Conservation (phyloP, 2,888 invertebrate species). For the Hirtodrosophila trivittata region DNA sequence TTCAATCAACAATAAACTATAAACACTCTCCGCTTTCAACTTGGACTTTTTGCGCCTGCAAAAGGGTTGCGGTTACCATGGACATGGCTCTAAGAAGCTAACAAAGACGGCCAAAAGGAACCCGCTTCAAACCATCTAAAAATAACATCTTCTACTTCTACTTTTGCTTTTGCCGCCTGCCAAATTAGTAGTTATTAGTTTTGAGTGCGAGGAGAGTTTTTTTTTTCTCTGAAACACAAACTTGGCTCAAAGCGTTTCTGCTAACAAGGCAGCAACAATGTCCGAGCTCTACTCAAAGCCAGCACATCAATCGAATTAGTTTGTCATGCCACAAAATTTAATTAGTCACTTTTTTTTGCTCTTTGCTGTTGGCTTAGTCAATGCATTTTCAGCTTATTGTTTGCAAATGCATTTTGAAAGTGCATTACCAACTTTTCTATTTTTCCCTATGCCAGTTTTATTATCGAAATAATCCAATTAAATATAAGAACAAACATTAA, state of each 20-base stretch:
- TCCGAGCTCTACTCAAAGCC: conserved; percentile 13
- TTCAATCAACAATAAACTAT: conserved; percentile 83
- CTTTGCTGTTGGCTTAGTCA: conserved; percentile 28
- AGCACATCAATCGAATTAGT: conserved; percentile 62
- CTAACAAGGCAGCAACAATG: conserved; percentile 16
- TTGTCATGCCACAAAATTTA: conserved; percentile 58
- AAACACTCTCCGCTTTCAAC: conserved; percentile 69
- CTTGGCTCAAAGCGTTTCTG: conserved; percentile 26
- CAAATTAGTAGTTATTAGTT: conserved; percentile 77
- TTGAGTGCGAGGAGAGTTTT: conserved; percentile 52
- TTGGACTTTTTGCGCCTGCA: conserved; percentile 67
- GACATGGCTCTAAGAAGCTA: conserved; percentile 50
- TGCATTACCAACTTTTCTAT: conserved; percentile 37
- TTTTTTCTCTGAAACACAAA: conserved; percentile 12
- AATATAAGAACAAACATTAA: too few species aligned
- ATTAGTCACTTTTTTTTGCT: conserved; percentile 57
- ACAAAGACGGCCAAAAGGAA: conserved; percentile 32
- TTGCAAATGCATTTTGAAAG: conserved; percentile 47
- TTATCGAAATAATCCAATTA: conserved; percentile 2
- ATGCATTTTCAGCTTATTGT: conserved; percentile 28
- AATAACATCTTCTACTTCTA: neutral
- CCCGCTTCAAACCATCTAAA: neutral
- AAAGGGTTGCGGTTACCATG: conserved; percentile 70
- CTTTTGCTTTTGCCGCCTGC: conserved; percentile 13
- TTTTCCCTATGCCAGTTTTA: too few species aligned